These are phyloP conservation scores for Melieria picta DNA, from an alignment of 2,888 invertebrate species.

Conservation along the genomic window DNA sequence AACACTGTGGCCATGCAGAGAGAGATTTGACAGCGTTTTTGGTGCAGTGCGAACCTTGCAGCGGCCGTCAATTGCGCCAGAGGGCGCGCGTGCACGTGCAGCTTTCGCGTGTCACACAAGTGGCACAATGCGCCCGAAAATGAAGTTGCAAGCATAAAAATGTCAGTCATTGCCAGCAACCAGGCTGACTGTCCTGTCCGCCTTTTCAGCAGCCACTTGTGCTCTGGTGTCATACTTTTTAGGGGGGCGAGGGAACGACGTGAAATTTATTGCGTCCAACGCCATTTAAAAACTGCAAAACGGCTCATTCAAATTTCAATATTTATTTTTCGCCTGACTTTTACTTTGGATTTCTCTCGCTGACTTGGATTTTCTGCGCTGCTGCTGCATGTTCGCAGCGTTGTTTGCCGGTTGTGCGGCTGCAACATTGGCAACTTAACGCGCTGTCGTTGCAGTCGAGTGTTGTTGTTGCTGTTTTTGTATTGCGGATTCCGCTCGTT, in stretches of 20 bases:
- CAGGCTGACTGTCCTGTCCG: too few species aligned
- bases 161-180: neutral
- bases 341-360: neutral
- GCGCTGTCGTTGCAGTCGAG: too few species aligned
- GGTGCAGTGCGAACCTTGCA: neutral
- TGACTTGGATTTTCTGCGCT: neutral
- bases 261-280: neutral
- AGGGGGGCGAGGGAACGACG: neutral
- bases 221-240: too few species aligned
- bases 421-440: too few species aligned
- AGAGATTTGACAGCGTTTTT: too few species aligned
- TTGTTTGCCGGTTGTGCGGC: too few species aligned
- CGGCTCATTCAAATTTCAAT: neutral
- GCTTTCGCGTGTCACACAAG: neutral
- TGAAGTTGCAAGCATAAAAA: neutral
- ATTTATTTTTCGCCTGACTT: neutral
- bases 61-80: neutral
- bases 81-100: neutral
- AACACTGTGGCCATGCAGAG: too few species aligned
- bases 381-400: slow-evolving; percentile 3
- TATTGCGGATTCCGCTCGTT: neutral
- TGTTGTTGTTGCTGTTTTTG: neutral
- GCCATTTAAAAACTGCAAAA: neutral
- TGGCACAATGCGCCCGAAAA: neutral
- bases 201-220: too few species aligned